phyloP scores from a whole-genome alignment of 2,888 invertebrate species.

The Agonopterix alstromeriana region DNA sequence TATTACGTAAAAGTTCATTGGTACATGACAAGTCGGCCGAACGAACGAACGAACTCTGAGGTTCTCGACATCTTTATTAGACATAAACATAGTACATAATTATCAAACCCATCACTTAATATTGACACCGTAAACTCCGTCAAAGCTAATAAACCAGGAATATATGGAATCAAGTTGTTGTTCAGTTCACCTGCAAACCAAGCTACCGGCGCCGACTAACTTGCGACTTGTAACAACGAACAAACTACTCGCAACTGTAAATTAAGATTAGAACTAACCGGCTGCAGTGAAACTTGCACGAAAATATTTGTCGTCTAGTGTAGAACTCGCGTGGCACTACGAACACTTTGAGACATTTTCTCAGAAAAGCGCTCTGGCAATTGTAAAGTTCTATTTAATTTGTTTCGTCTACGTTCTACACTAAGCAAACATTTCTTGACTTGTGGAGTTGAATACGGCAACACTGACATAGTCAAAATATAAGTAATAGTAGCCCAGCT shows the following conservation, averaged over 20 bases:
- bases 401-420: neutral
- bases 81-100: no score
- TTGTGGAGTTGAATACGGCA: no score
- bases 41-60: no score
- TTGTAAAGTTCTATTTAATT: constrained; percentile 11
- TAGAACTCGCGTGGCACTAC: constrained; percentile 7
- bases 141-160: constrained; percentile 23
- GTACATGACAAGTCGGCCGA: no score
- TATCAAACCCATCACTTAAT: neutral
- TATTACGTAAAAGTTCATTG: no score
- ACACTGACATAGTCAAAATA: no score
- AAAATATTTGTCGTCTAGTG: constrained; percentile 46
- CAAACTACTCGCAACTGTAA: constrained; percentile 44
- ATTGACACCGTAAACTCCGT: constrained; percentile 13
- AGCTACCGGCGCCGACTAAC: constrained; percentile 16
- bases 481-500: no score
- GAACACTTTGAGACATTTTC: constrained; percentile 1
- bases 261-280: constrained; percentile 52
- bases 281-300: constrained; percentile 25
- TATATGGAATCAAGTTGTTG: constrained; percentile 26
- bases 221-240: constrained; percentile 28
- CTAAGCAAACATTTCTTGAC: no score
- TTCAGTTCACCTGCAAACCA: constrained; percentile 6
- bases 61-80: no score
- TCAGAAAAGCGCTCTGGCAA: constrained; percentile 9